phyloP scores from a whole-genome alignment of 2,888 invertebrate species.

The Gnatocerus cornutus region DNA sequence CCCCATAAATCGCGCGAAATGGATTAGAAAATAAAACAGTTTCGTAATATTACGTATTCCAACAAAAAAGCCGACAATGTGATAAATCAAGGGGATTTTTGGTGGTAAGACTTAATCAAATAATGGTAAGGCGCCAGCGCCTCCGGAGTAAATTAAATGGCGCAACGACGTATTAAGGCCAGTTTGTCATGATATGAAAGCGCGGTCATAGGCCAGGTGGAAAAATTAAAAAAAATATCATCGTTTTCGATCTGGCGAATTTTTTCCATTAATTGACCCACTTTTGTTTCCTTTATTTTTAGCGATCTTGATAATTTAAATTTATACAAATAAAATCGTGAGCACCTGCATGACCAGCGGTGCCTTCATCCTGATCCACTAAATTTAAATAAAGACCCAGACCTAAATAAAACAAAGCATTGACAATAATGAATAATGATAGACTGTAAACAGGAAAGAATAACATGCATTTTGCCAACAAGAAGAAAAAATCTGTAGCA shows the following conservation, averaged over 20 bases:
- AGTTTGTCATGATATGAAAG: too few species aligned
- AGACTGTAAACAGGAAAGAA: too few species aligned
- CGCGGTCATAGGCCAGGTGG: constrained; percentile 6
- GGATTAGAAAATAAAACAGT: constrained; percentile 2
- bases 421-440: too few species aligned
- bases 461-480: too few species aligned
- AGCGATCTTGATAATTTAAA: constrained; percentile 28
- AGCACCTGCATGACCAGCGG: constrained; percentile 35
- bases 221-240: neutral
- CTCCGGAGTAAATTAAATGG: neutral
- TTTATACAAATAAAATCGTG: constrained; percentile 22
- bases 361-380: constrained; percentile 18
- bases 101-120: too few species aligned
- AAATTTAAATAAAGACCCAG: constrained; percentile 16
- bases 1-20: neutral
- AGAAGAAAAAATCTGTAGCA: too few species aligned
- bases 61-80: too few species aligned
- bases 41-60: too few species aligned
- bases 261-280: constrained; percentile 36
- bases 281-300: constrained; percentile 34
- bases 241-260: constrained; percentile 15
- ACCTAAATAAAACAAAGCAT: too few species aligned
- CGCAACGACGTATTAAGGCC: neutral
- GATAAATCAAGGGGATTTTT: too few species aligned
- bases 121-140: too few species aligned